Base-by-base conservation (phyloP, 2,113 vertebrate species). In the Eurypyga helias region DNA sequence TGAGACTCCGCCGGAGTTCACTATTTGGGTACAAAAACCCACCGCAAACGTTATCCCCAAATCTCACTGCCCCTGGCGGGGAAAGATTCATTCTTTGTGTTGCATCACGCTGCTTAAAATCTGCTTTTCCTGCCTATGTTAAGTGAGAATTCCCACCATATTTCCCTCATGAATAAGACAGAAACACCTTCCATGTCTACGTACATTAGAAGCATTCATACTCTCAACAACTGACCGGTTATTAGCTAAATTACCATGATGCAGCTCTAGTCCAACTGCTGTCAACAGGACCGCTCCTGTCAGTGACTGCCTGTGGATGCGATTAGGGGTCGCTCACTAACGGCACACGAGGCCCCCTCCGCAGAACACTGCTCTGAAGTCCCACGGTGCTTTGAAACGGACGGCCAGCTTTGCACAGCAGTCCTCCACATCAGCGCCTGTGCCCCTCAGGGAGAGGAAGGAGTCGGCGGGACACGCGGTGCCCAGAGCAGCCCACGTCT, bases 391-490 rank as follows among this genome's bases (percentile, higher is more conserved):
- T n/a, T 46, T 36, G 18, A 17, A 41, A 77, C 12, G 0, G 1
- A 8, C 2, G 12, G 23, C 16, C 76, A 71, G 38, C 23, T 25
- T 38, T 13, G 33, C 55, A 29, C 10, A 9, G 26, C 1, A 6
- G 38, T 17, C 38, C 17, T 43, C 52, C 31, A 24, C 31, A 11
- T 4, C 4, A 11, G n/a, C n/a, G n/a, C n/a, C n/a, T 5, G 0
- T 18, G 13, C 6, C 28, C 49, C 48, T 9, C 36, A 0, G 2
- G 33, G 43, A 51, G 20, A 45, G 20, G 62, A 55, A 62, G 55
- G 52, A 24, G 21, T 11, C 58, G 7, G 4, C 0, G 0, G 55
- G 18, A 29, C 36, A 26, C 1, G 0, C n/a, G 4, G 15, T 2
- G 41, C 8, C 17, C 36, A 28, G 5, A 77, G 17, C 71, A 83